Evolutionary conservation across 2,113 vertebrate genomes (phyloP), one percentile per base, ranked within the genome.

Genomic region (Passer domesticus): DNA sequence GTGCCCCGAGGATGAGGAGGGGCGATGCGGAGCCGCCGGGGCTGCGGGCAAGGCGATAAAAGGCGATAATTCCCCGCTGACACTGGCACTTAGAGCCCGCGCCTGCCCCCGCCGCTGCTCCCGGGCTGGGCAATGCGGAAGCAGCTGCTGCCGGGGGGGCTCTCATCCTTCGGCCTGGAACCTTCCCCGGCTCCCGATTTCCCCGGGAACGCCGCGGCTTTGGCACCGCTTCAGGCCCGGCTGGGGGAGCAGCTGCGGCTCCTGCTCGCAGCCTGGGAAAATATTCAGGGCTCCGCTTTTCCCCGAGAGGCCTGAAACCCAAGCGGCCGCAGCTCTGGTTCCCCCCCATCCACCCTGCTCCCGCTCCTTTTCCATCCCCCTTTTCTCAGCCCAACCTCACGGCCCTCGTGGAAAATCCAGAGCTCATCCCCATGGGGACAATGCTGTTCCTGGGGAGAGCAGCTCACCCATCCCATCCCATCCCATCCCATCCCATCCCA

Each of bases 231-330:
- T 98, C 97, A 96, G 96, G 91, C 86, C 93, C 81, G 63, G 89
- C 95, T 75, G 94, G 95, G 97, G 96, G 91, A 98, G 90, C 98
- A 99, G 98, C 98, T 99, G 98, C 94, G 97, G 15, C 47, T 95
- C 81, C 50, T 95, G 92, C 94, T 96, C 96, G 78, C 97, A 96
- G 97, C 98, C 98, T 98, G 97, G 98, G 99, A 99, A 99, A 98
- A 96, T 96, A 95, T 69, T 95, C 92, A 5, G 56, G 82, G 95
- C 94, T 96, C 91, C 13, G 43, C 50, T 76, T 92, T 94, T 87
- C 97, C 96, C 93, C 19, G 31, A 87, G 89, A 97, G 96, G 70
- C 93, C 92, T 98, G 98, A 98, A 99, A 98, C 97, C 96, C 77
- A 97, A 99, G 97, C 92, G 95, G 75, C 50, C 18, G 7, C 55